Conservation (phyloP, 2,113 vertebrate genomes). For the Phyllostomus discolor region DNA sequence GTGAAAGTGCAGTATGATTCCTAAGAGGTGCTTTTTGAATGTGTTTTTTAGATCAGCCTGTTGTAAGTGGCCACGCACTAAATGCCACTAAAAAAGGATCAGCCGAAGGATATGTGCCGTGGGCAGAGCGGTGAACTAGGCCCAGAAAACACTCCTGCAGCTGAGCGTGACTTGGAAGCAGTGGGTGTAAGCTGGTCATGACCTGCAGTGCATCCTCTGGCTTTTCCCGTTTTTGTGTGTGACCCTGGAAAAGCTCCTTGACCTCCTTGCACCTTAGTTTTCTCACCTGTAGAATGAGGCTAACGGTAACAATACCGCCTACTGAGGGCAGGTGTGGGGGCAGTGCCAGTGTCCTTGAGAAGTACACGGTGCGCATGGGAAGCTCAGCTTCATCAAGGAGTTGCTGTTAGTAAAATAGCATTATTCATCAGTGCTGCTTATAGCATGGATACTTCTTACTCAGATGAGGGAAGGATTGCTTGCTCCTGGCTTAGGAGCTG, state of each 20-base stretch:
- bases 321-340: not conserved
- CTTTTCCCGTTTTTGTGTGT: not conserved
- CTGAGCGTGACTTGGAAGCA: accelerated
- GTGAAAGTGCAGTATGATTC: not conserved
- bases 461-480: not conserved
- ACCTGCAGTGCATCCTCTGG: not conserved
- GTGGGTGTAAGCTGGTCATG: not conserved
- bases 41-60: not conserved
- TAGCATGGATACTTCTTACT: not conserved
- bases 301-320: too few species aligned
- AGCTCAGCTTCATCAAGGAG: not conserved
- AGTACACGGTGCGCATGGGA: not conserved
- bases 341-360: not conserved
- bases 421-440: not conserved
- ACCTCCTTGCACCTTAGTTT: not conserved
- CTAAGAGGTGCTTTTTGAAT: not conserved
- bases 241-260: not conserved
- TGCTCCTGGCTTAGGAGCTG: not conserved
- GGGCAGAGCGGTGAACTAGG: not conserved
- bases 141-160: not conserved
- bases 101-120: not conserved
- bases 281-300: not conserved
- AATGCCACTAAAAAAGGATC: not conserved
- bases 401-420: not conserved
- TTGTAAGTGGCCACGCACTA: not conserved